Conservation (phyloP, 1,140 invertebrate genomes). For the Trinorchestia longiramus region DNA sequence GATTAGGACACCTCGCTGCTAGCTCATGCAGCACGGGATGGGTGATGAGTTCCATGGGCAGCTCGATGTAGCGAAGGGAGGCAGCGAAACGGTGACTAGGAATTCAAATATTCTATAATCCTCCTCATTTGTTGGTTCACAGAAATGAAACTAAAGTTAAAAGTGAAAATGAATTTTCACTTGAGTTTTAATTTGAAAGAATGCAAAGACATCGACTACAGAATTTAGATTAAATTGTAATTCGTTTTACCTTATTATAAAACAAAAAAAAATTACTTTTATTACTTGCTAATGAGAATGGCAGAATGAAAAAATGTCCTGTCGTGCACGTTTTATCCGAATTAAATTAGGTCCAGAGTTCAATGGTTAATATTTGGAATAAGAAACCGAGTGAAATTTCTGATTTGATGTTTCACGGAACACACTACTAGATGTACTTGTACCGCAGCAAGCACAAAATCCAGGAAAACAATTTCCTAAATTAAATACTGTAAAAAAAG, state of each 20-base stretch:
- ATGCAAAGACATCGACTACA: not conserved
- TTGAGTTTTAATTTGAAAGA: not conserved
- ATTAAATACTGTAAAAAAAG: too few relatives aligned
- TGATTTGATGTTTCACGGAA: too few relatives aligned
- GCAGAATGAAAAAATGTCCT: too few relatives aligned
- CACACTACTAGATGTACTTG: too few relatives aligned
- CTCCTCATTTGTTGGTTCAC: not conserved
- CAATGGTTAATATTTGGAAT: too few relatives aligned
- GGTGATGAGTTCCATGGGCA: slow-evolving; percentile 98
- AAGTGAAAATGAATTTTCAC: not conserved
- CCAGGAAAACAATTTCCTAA: too few relatives aligned
- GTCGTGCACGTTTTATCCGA: too few relatives aligned
- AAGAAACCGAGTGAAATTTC: too few relatives aligned
- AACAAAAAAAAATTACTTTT: too few relatives aligned
- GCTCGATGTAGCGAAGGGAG: slow-evolving; percentile 92
- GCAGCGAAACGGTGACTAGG: slow-evolving; percentile 86
- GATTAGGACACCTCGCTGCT: slow-evolving; percentile 95
- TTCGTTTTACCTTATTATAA: not conserved
- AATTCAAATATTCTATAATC: not conserved
- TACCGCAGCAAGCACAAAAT: too few relatives aligned
- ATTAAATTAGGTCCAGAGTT: too few relatives aligned
- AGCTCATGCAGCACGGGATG: slow-evolving; percentile 97
- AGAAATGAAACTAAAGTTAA: not conserved
- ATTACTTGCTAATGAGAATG: too few relatives aligned
- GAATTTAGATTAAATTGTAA: not conserved